Evolutionary conservation across 2,888 invertebrate species (phyloP), one percentile per base, ranked within the genome.

Genomic region (Hedya salicella): DNA sequence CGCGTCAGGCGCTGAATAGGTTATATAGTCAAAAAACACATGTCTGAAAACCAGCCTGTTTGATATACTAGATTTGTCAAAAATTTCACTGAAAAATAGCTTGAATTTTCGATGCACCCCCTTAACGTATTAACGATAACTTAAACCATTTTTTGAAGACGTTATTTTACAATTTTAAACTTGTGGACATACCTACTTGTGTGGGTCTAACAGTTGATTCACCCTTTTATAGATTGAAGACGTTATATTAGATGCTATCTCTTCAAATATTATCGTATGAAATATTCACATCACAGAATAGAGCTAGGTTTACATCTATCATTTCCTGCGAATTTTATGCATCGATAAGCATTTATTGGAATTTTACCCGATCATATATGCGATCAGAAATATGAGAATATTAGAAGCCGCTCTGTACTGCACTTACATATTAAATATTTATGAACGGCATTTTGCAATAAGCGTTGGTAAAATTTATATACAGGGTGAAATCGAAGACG

Each of bases 281-380:
- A 25, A 62, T 54, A 50, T 62, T 57, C 52, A 52, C 14, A 44
- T 52, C 57, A 25, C 64, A 59, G 44, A 21, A 42, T 40, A 42
- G 56, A 44, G 3, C 30, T 17, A 49, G 50, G 40, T 48, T 30
- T 30, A 48, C 14, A n/a, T 65, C 32, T 56, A 53, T 60, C 16
- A 52, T 59, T 46, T 59, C 48, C 16, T 40, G 17, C 60, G 21
- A 53, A 61, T 66, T 66, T 66, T 66, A 60, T 53, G 65, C 53
- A 54, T 66, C 66, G 32, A 66, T 54, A 66, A 66, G 60, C 40
- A 61, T 54, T 65, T 66, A 66, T 66, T 66, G 66, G 66, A 66
- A 48, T 54, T 66, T 54, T 39, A n/a, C 54, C 19, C 42, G 48
- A 66, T 61, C 66, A 40, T 48, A 40, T 40, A 48, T n/a, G 66